Conservation (phyloP, 2,888 invertebrate species). For the Chalcosyrphus nemorum region DNA sequence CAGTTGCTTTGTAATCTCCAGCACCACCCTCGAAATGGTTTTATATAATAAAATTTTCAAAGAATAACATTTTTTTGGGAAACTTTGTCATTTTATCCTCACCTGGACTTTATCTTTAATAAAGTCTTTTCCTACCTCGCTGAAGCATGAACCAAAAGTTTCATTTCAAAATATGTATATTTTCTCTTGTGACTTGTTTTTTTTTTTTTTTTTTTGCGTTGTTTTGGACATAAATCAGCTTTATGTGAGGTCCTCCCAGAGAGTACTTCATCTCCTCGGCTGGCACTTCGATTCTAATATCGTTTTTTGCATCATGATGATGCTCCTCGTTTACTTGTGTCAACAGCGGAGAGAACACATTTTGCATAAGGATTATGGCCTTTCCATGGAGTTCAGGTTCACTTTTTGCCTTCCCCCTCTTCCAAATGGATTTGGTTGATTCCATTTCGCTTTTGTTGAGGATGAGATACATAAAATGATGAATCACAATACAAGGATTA, state of each 20-base stretch:
- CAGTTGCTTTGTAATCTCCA: not conserved
- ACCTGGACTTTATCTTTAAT: conserved; percentile 18
- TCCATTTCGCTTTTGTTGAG: not conserved
- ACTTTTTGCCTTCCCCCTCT: not conserved
- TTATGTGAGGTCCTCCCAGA: conserved; percentile 4
- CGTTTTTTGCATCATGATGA: not conserved
- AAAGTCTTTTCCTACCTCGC: not conserved
- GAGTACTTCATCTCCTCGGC: not conserved
- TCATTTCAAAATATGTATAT: not conserved
- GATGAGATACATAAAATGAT: not conserved
- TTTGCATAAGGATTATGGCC: conserved; percentile 30
- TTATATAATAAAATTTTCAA: not conserved
- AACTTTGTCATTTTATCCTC: not conserved
- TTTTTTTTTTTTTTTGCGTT: not conserved
- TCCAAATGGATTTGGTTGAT: conserved; percentile 14
- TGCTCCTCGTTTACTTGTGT: conserved; percentile 8
- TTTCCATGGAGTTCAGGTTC: conserved; percentile 3
- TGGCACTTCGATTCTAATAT: not conserved
- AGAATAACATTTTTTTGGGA: not conserved
- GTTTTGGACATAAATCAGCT: conserved; percentile 22
- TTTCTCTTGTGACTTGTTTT: too few species aligned
- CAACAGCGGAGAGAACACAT: conserved; percentile 2
- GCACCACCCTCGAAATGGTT: not conserved
- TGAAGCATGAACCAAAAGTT: not conserved
- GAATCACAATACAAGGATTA: conserved; percentile 24